Evolutionary conservation across 2,888 invertebrate genomes (phyloP).

Genomic region (Leptinotarsa tumamoca): DNA sequence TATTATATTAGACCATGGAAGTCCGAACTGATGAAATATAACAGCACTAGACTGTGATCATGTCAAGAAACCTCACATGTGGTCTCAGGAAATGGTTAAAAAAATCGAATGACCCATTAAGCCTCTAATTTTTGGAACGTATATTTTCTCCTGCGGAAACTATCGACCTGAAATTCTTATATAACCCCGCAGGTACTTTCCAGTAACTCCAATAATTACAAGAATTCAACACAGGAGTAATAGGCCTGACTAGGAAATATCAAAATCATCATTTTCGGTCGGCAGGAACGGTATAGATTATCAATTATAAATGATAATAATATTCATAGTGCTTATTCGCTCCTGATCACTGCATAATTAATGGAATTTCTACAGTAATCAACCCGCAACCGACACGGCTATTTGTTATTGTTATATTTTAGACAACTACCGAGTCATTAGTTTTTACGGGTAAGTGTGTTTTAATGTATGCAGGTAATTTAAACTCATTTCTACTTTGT

Average conservation of each 20-base stretch:
- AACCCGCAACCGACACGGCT: conserved; percentile 32
- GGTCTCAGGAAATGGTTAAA: too few species aligned
- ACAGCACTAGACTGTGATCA: too few species aligned
- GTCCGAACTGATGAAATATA: too few species aligned
- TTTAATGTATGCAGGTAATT: conserved; percentile 48
- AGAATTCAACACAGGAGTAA: too few species aligned
- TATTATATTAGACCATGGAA: too few species aligned
- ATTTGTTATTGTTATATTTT: conserved; percentile 29
- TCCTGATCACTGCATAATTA: conserved; percentile 25
- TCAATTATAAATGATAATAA: conserved; percentile 35
- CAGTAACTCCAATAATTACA: not conserved
- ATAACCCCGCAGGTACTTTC: not conserved
- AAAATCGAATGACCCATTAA: too few species aligned
- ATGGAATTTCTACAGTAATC: conserved; percentile 38
- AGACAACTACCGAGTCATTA: conserved; percentile 39
- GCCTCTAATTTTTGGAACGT: too few species aligned
- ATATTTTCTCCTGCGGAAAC: not conserved
- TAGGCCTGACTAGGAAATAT: not conserved
- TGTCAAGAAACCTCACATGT: too few species aligned
- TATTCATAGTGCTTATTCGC: conserved; percentile 25
- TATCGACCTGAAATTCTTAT: not conserved
- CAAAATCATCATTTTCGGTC: not conserved
- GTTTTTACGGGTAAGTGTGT: conserved; percentile 40
- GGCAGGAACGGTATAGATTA: not conserved
- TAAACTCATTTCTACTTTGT: conserved; percentile 39